Conservation (phyloP, 2,113 vertebrate species). For the Sclerurus mexicanus region DNA sequence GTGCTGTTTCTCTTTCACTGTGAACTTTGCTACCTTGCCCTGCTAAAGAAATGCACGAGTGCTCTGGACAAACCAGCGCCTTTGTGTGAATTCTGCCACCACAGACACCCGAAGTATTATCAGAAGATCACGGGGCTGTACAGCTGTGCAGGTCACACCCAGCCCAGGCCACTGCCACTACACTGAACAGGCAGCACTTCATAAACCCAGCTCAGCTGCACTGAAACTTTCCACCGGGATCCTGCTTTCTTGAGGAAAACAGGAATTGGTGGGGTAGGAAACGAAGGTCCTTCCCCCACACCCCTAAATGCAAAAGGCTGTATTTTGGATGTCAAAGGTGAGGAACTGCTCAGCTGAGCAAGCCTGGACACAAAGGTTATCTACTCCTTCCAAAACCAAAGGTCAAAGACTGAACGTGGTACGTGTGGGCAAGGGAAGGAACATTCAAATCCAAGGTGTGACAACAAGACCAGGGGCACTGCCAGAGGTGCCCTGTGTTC, state of each 20-base stretch:
- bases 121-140: neutral
- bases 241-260: neutral
- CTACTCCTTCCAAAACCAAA: neutral
- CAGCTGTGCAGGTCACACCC: neutral
- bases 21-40: neutral
- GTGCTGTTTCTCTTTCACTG: neutral
- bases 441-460: neutral
- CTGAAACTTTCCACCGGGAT: neutral
- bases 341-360: neutral
- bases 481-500: neutral
- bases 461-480: neutral
- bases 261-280: neutral
- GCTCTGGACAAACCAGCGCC: neutral
- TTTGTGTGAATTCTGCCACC: neutral
- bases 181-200: neutral
- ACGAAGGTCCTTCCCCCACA: neutral
- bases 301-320: neutral
- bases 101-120: neutral
- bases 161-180: neutral
- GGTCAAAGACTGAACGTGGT: neutral
- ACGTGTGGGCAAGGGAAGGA: neutral
- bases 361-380: neutral
- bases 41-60: neutral
- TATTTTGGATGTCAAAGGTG: neutral
- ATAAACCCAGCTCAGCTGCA: neutral